Conservation (phyloP, 53 echinoderm and acorn worm genomes). For the Hippasteria phrygiana region DNA sequence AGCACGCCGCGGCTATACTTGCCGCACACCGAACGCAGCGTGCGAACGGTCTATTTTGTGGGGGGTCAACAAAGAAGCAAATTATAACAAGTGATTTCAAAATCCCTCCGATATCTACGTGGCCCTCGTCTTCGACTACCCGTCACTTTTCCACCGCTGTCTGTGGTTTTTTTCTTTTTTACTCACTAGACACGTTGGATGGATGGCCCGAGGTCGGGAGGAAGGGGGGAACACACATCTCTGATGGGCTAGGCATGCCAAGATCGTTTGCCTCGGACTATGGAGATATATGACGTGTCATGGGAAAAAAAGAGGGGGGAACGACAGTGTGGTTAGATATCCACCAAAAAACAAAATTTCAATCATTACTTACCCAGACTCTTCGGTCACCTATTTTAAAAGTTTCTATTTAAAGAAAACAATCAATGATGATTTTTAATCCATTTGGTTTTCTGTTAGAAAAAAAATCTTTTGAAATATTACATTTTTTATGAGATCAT, state of each 20-base stretch:
- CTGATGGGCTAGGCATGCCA: conserved; percentile 85
- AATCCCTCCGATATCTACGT: conserved; percentile 12
- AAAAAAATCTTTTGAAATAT: neutral
- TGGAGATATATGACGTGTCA: conserved; percentile 71
- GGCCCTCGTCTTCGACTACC: conserved; percentile 12
- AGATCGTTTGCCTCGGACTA: conserved; percentile 94
- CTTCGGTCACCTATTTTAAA: neutral
- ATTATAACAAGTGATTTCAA: conserved; percentile 32
- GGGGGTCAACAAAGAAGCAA: conserved; percentile 16
- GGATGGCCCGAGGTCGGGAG: conserved; percentile 85
- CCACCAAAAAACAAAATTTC: conserved; percentile 13
- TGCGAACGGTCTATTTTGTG: conserved; percentile 44
- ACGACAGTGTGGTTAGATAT: conserved; percentile 42
- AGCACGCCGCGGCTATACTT: conserved; percentile 96
- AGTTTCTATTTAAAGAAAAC: neutral
- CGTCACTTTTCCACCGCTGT: conserved; percentile 30
- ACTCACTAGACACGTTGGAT: conserved; percentile 99
- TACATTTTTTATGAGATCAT: too few species aligned
- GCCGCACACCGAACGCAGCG: conserved; percentile 77
- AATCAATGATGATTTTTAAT: neutral
- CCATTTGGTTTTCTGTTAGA: too few species aligned
- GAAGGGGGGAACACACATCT: conserved; percentile 60
- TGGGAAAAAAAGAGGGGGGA: conserved; percentile 45
- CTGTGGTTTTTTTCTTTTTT: conserved; percentile 68
- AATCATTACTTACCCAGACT: neutral